Evolutionary conservation across 1,140 invertebrate genomes (phyloP).

Genomic region (Aphaenogaster floridana): DNA sequence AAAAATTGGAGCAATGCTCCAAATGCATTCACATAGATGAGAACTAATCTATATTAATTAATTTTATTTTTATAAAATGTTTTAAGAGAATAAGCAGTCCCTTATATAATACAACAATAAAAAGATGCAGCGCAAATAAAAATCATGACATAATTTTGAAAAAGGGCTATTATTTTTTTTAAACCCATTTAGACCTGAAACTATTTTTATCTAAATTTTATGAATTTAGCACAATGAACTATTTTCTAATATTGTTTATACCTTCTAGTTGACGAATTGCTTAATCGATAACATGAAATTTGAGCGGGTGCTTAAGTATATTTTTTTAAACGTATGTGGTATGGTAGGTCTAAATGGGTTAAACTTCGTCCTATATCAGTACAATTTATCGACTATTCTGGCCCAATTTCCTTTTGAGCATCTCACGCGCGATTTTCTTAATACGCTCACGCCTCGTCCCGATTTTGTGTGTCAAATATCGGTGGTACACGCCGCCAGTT

Average conservation of each 20-base stretch:
- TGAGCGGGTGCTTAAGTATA: too few species aligned
- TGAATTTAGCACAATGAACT: too few species aligned
- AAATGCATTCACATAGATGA: neutral
- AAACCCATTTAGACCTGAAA: too few species aligned
- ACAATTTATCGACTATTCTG: neutral
- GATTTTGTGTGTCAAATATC: conserved; percentile 13
- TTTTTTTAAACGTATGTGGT: too few species aligned
- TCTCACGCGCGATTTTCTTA: neutral
- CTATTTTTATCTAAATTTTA: too few species aligned
- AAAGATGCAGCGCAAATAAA: neutral
- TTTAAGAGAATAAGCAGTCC: neutral
- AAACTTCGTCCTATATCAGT: neutral
- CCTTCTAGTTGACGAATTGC: too few species aligned
- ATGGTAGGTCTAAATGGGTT: too few species aligned
- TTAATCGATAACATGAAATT: too few species aligned
- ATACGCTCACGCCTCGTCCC: neutral
- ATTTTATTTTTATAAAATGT: neutral
- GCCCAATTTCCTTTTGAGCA: neutral
- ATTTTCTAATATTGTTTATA: too few species aligned
- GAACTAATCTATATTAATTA: neutral
- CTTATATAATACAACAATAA: neutral
- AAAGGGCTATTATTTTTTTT: neutral
- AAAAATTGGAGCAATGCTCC: too few species aligned
- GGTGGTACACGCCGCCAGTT: neutral
- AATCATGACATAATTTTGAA: neutral